Evolutionary conservation across 2,888 invertebrate genomes (phyloP), one percentile per base, ranked within the genome.

Genomic region (Brenthis ino): DNA sequence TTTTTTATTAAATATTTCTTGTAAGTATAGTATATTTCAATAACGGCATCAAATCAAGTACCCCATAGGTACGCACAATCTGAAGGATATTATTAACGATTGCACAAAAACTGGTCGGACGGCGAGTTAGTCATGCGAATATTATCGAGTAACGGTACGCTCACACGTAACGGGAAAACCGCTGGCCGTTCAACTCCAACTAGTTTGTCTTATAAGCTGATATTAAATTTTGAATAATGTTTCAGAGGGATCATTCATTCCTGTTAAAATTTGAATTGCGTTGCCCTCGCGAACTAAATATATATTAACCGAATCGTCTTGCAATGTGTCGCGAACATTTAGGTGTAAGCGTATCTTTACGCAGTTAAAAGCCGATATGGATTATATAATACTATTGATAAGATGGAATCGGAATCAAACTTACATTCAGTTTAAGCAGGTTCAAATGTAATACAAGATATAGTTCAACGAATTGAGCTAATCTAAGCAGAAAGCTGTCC

Each of bases 331-430:
- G 43, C 63, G 24, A 63, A 53, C 51, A 33, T 61, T 63, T 3
- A 50, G 57, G 71, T 71, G 71, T 67, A 71, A 71, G 71, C 71
- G 66, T 68, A 71, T 71, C 69, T 71, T 67, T 65, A 71, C 71
- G 65, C 69, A 69, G 43, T 13, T 16, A 28, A 47, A 47, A 37
- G 61, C 37, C 12, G 54, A 67, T 50, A 51, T 37, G 37, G 37
- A 8, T 37, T 37, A 37, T 37, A 8, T 1, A 37, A 6, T 6
- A 37, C 37, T 37, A 37, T 37, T 37, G 8, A 37, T 8, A 37
- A 37, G 37, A 37, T 37, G 6, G 6, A 37, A 37, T 8, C 37
- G 37, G 8, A 11, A 43, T 43, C 37, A 43, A 43, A 43, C 8
- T 1, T 43, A 43, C 11, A 43, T 43, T 4, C 0, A 28, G 28